A percentile compares a stretch with the other conserved stretches of the same genome.
Evolutionary conservation across 2,888 invertebrate species (phyloP).

Genomic region (Chymomyza amoena): DNA sequence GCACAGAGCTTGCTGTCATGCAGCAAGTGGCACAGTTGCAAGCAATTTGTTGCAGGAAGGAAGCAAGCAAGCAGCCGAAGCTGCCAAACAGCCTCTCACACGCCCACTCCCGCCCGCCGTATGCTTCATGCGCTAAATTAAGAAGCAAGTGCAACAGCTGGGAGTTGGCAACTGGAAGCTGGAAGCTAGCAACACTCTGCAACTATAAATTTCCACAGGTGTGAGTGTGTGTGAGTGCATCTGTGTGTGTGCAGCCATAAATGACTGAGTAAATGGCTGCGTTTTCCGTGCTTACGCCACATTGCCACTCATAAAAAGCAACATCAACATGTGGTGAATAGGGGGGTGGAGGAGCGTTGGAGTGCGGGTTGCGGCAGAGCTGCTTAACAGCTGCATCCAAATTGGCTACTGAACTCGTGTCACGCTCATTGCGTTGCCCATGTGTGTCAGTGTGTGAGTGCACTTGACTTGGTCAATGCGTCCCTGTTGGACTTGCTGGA

Average conservation of each 20-base stretch:
- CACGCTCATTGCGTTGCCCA: constrained; percentile 6
- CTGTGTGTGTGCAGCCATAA: constrained; percentile 31
- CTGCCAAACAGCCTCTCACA: constrained; percentile 5
- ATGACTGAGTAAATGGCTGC: constrained; percentile 28
- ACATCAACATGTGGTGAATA: background rate
- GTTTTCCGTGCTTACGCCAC: background rate
- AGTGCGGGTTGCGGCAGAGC: too few relatives aligned
- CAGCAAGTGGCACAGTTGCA: constrained; percentile 21
- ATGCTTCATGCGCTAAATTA: constrained; percentile 35
- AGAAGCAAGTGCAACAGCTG: constrained; percentile 30
- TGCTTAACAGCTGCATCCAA: constrained; percentile 5
- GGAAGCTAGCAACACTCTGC: background rate
- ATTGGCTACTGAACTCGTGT: constrained; percentile 40
- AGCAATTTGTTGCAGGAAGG: constrained; percentile 28
- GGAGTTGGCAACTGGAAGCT: too few relatives aligned
- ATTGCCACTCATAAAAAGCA: background rate
- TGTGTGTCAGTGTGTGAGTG: constrained; percentile 7
- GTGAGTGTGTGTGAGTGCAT: background rate
- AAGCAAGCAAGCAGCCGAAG: constrained; percentile 11
- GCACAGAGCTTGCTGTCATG: constrained; percentile 8
- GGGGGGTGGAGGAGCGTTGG: too few relatives aligned
- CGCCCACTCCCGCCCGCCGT: background rate
- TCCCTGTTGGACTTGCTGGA: background rate
- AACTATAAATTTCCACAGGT: constrained; percentile 19
- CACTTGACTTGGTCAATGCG: background rate